Evolutionary conservation across 2,888 invertebrate species (phyloP).

Genomic region (Bombylius major): DNA sequence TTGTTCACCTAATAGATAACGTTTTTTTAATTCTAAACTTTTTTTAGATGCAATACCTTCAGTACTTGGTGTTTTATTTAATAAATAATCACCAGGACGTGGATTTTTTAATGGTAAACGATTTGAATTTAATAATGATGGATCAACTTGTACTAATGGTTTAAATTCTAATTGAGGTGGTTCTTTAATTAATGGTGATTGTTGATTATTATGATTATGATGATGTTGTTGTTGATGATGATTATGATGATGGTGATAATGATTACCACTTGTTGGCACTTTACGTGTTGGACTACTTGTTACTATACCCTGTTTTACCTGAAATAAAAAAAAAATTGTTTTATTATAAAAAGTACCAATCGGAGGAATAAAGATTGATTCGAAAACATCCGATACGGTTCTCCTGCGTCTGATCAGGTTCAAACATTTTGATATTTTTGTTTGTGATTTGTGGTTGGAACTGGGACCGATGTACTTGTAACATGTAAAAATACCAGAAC

Average conservation of each 20-base stretch:
- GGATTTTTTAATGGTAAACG: constrained; percentile 42
- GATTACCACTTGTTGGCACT: constrained; percentile 13
- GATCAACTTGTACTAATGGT: constrained; percentile 37
- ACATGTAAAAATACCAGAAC: background rate
- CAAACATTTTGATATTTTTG: no score
- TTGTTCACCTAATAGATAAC: constrained; percentile 64
- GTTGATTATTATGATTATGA: constrained; percentile 13
- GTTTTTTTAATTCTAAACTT: constrained; percentile 73
- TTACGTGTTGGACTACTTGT: constrained; percentile 19
- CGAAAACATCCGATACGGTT: no score
- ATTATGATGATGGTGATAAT: constrained; percentile 9
- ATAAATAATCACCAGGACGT: constrained; percentile 57
- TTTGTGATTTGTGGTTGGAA: no score
- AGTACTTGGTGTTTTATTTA: constrained; percentile 73
- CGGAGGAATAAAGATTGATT: no score
- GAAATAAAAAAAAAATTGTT: background rate
- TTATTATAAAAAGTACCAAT: no score
- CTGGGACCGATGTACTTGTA: no score
- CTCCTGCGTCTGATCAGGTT: no score
- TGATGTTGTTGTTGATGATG: constrained; percentile 16
- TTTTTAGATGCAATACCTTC: constrained; percentile 80
- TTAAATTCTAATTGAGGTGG: constrained; percentile 33
- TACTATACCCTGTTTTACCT: constrained; percentile 33
- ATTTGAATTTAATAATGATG: constrained; percentile 28
- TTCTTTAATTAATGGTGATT: constrained; percentile 9